phyloP scores from a whole-genome alignment of 2,888 invertebrate species.

The Polydesmus complanatus region DNA sequence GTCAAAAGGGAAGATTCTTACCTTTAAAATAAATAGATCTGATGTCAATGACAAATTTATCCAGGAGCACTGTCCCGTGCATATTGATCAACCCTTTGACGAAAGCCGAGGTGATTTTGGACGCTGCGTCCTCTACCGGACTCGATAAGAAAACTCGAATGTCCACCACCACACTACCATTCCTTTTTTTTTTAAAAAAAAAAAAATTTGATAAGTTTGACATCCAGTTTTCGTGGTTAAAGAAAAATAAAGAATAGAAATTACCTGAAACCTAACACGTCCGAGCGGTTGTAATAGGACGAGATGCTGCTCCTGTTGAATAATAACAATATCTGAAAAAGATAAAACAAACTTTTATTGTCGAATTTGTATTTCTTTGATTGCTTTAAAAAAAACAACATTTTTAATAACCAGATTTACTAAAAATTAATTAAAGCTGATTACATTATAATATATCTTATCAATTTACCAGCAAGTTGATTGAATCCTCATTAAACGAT shows the following conservation, averaged over 20 bases:
- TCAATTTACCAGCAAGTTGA: no score
- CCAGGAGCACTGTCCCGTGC: conserved; percentile 28
- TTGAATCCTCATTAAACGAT: no score
- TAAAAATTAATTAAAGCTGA: no score
- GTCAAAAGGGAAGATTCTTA: no score
- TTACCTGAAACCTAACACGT: conserved; percentile 14
- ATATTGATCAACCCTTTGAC: conserved; percentile 27
- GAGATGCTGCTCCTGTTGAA: conserved; percentile 14
- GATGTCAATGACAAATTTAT: conserved; percentile 28
- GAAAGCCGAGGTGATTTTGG: conserved; percentile 29
- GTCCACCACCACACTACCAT: conserved; percentile 19
- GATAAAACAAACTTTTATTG: no score
- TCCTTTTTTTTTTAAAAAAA: conserved; percentile 12
- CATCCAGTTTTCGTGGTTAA: not conserved
- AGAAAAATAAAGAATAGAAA: not conserved
- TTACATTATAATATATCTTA: no score
- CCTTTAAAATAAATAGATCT: conserved; percentile 28
- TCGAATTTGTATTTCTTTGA: no score
- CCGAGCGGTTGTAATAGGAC: conserved; percentile 12
- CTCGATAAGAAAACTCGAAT: conserved; percentile 23
- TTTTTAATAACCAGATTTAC: no score
- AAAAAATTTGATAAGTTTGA: no score
- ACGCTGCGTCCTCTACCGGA: conserved; percentile 25
- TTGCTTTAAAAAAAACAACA: no score
- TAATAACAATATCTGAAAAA: conserved; percentile 10